Evolutionary conservation across 2,888 invertebrate genomes (phyloP).

Genomic region (Amblyjoppa fuscipennis): DNA sequence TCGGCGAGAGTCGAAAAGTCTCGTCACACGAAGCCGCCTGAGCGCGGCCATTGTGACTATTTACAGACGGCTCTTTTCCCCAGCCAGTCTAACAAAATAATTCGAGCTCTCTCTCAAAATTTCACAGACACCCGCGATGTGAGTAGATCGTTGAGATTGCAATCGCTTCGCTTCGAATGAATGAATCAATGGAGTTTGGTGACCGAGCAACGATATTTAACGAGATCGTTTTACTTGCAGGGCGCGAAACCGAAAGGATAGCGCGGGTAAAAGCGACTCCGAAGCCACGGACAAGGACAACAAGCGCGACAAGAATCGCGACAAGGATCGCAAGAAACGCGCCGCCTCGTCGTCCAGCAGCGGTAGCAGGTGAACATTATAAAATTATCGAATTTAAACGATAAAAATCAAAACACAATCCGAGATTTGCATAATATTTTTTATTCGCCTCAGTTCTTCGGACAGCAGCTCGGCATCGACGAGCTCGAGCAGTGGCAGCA

Average conservation of each 20-base stretch:
- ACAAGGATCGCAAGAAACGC: constrained; percentile 88
- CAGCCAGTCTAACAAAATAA: constrained; percentile 13
- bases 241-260: constrained; percentile 91
- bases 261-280: constrained; percentile 86
- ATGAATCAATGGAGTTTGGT: too few species aligned
- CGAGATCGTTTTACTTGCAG: constrained; percentile 83
- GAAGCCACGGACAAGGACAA: constrained; percentile 91
- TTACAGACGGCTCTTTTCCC: constrained; percentile 30
- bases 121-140: background rate
- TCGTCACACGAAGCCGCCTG: background rate
- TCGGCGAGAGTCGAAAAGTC: background rate
- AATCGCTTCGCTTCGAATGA: background rate
- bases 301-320: constrained; percentile 89
- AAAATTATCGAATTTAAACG: background rate
- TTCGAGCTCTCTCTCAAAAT: background rate
- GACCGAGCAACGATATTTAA: background rate
- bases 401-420: background rate
- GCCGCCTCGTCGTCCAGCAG: constrained; percentile 93
- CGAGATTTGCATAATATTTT: background rate
- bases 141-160: background rate
- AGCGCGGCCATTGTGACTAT: constrained; percentile 56
- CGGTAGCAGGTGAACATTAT: constrained; percentile 88
- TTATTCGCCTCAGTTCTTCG: constrained; percentile 88
- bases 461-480: constrained; percentile 90
- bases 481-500: constrained; percentile 86